These are phyloP conservation scores for Microctenopoma lineatum DNA, from an alignment of 2,797 vertebrate genomes.

Conservation along the genomic window DNA sequence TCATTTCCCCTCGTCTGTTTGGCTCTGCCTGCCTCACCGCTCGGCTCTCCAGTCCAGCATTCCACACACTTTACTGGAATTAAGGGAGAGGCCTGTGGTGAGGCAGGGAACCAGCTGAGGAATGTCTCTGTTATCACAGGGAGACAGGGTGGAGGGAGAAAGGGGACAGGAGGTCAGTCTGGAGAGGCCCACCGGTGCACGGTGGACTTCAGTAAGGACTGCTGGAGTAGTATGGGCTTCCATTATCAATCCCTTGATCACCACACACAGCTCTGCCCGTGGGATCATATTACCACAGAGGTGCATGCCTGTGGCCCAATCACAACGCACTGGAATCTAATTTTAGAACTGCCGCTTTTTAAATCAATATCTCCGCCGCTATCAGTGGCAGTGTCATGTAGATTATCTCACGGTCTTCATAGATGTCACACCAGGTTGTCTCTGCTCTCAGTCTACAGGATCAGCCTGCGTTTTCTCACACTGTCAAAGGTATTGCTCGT, in stretches of 20 bases:
- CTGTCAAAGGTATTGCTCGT: conserved; percentile 41
- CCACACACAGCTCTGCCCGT: conserved; percentile 30
- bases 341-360: conserved; percentile 80
- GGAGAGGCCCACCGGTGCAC: conserved; percentile 47
- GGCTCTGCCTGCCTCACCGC: conserved; percentile 55
- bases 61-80: conserved; percentile 81
- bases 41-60: conserved; percentile 71
- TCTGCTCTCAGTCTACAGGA: conserved; percentile 69
- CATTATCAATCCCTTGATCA: conserved; percentile 65
- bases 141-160: conserved; percentile 73
- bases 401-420: conserved; percentile 78
- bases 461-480: conserved; percentile 55
- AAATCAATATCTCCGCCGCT: conserved; percentile 78
- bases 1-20: conserved; percentile 79
- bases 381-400: conserved; percentile 78
- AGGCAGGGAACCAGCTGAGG: conserved; percentile 78
- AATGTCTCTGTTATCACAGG: conserved; percentile 83
- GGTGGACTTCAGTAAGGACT: conserved; percentile 55
- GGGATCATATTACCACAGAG: conserved; percentile 55
- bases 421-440: conserved; percentile 81
- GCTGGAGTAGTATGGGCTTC: conserved; percentile 47
- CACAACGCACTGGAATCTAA: conserved; percentile 68
- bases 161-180: conserved; percentile 70
- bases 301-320: conserved; percentile 55
- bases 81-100: conserved; percentile 79